Evolutionary conservation across 2,888 invertebrate species (phyloP).

Genomic region (Platycheirus albimanus): DNA sequence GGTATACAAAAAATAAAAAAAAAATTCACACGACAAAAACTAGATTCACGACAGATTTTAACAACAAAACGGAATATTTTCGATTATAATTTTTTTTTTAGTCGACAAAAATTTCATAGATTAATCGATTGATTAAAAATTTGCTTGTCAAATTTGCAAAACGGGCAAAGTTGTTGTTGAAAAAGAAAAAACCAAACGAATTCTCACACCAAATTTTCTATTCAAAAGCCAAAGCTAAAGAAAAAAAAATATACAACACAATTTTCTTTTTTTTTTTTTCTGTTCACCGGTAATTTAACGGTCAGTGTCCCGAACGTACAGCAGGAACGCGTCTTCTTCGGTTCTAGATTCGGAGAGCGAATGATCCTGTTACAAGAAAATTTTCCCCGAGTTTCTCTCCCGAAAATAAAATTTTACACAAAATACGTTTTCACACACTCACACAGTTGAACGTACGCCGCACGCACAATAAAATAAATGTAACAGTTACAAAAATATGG

Average conservation of each 20-base stretch:
- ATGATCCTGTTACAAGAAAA: constrained; percentile 69
- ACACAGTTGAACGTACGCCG: not conserved
- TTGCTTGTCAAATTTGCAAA: constrained; percentile 15
- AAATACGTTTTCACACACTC: not conserved
- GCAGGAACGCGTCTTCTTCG: constrained; percentile 54
- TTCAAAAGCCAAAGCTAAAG: constrained; percentile 20
- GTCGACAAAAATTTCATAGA: constrained; percentile 27
- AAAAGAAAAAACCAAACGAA: constrained; percentile 18
- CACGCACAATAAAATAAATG: constrained; percentile 16
- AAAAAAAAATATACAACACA: constrained; percentile 14
- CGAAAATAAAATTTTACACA: constrained; percentile 27
- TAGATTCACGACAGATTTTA: not conserved
- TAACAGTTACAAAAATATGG: constrained; percentile 43
- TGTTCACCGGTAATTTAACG: constrained; percentile 66
- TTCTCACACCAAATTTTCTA: constrained; percentile 13
- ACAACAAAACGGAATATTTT: constrained; percentile 30
- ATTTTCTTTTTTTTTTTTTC: constrained; percentile 24
- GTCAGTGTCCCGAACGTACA: constrained; percentile 62
- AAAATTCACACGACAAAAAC: constrained; percentile 2
- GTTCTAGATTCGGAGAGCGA: constrained; percentile 65
- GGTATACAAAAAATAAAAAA: not conserved
- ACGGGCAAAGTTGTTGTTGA: constrained; percentile 31
- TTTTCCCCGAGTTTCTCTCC: constrained; percentile 49
- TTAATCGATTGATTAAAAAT: constrained; percentile 13
- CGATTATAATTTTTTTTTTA: constrained; percentile 18